Evolutionary conservation across 2,888 invertebrate genomes (phyloP), one percentile per base, ranked within the genome.

Genomic region (Dastarcus helophoroides): DNA sequence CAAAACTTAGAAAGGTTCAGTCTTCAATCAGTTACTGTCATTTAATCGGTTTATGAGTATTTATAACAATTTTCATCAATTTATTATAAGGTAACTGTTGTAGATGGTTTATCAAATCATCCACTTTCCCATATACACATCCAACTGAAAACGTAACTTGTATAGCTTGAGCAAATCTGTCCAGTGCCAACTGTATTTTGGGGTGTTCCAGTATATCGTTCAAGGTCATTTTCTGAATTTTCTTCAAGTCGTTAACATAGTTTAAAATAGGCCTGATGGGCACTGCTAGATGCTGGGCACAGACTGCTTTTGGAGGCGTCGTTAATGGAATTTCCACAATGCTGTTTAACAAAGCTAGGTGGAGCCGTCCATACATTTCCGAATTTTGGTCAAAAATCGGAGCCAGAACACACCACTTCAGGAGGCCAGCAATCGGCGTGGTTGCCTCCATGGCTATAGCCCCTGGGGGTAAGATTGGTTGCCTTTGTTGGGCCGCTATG

Each of bases 371-470:
- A 40, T 80, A 81, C 4, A 71, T 44, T 35, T 68, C 67, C 0
- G 44, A 42, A 22, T 51, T 42, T 43, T 59, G 52, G 26, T 54
- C 47, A 23, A 65, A 69, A 3, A 81, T 58, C 1, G 82, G 79
- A 1, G 80, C 76, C 7, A 82, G 58, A 3, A 79, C 69, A 47
- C 76, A 77, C 82, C 82, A 83, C 38, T 73, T 71, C 33, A 86
- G 69, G n/a, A 88, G 67, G 0, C 86, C 86, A 1, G 81, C 79
- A 17, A 85, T 67, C 0, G 86, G 85, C 1, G 85, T 80, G 3
- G 81, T 77, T 0, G 81, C 79, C 3, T 83, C 79, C 83, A 85
- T 85, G 0, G 83, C 79, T 40, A 86, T 85, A 2, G 81, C 79
- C 3, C 85, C 86, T 15, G 68, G 71, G 0, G 85, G 84, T 28